A percentile compares a stretch with the other conserved stretches of the same genome.
Conservation (phyloP, 2,888 invertebrate genomes). For the Nebria salina region DNA sequence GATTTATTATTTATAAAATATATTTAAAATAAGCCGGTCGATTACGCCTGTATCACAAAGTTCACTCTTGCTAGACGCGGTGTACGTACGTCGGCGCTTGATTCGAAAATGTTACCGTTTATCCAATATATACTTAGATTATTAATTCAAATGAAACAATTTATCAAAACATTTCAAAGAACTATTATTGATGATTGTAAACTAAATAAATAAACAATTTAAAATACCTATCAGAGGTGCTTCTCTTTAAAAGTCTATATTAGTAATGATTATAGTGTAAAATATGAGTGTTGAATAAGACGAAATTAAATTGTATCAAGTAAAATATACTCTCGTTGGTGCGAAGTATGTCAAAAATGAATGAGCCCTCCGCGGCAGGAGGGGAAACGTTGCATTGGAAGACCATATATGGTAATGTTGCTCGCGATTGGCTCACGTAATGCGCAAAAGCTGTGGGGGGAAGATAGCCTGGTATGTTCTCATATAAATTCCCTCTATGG, state of each 20-base stretch:
- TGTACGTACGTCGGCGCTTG: slow-evolving; percentile 29
- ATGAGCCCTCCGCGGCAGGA: slow-evolving; percentile 49
- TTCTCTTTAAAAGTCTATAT: not conserved
- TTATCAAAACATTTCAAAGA: not conserved
- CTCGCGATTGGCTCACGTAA: slow-evolving; percentile 71
- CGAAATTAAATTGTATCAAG: slow-evolving; percentile 20
- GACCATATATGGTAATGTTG: slow-evolving; percentile 85
- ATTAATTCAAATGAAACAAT: not conserved
- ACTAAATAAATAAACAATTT: not conserved
- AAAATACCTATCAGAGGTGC: not conserved
- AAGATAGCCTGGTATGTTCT: slow-evolving; percentile 68
- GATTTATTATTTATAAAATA: slow-evolving; percentile 7
- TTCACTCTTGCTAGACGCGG: not conserved
- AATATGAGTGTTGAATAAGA: slow-evolving; percentile 20
- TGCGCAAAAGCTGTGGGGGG: slow-evolving; percentile 59
- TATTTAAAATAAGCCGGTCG: slow-evolving; percentile 32
- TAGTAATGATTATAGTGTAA: slow-evolving; percentile 2
- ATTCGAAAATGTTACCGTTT: not conserved
- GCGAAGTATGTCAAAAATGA: slow-evolving; percentile 54
- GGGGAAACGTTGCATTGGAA: slow-evolving; percentile 70
- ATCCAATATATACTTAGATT: slow-evolving; percentile 11
- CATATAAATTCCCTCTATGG: slow-evolving; percentile 64
- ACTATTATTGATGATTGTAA: not conserved
- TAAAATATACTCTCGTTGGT: slow-evolving; percentile 38
- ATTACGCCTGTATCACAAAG: slow-evolving; percentile 5